Base-by-base conservation (phyloP, 2,113 vertebrate genomes). In the Pachypanchax playfairii region DNA sequence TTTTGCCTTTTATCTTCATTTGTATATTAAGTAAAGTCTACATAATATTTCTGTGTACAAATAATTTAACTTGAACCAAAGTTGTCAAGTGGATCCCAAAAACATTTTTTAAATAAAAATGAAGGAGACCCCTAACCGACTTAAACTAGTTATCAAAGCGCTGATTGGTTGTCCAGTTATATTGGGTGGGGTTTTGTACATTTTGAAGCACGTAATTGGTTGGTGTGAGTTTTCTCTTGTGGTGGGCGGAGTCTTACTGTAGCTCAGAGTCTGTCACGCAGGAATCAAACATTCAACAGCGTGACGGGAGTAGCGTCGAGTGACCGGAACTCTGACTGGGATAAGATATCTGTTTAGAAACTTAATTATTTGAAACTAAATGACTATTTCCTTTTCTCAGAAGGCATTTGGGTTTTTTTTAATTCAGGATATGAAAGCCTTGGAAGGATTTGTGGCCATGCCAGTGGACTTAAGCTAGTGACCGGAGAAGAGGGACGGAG, bases 221-320 rank as follows among this genome's bases (percentile, higher is more conserved):
- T 78, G 10, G 5, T 1, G 7, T 33, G n/a, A n/a, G n/a, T n/a
- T n/a, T n/a, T n/a, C n/a, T n/a, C n/a, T 41, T n/a, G 4, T 66
- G 47, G 75, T 73, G 71, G 85, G 85, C 48, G 85, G 29, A 70
- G 74, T 35, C 25, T 20, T 44, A 82, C 81, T 88, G 88, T 88
- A 84, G 49, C 21, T 39, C 5, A 42, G 21, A 22, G 13, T 17
- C 78, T 69, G 78, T 68, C 73, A 70, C 26, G 12, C 33, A 5
- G 35, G 28, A 1, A 18, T 4, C 68, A 3, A 15, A 48, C 70
- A 0, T 52, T 72, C 29, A 64, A 17, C 59, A 12, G 63, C 12
- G 28, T 28, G 17, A 29, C n/a, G 50, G 26, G 18, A 10, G 12
- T 3, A 44, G 9, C 41, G 35, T 10, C 44, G 6, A 0, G 26